Percentiles rank a stretch among this genome's conserved stretches.
Conservation (phyloP, 37 sponge, comb jelly and placozoan species). For the Cladorhizidae sp. region DNA sequence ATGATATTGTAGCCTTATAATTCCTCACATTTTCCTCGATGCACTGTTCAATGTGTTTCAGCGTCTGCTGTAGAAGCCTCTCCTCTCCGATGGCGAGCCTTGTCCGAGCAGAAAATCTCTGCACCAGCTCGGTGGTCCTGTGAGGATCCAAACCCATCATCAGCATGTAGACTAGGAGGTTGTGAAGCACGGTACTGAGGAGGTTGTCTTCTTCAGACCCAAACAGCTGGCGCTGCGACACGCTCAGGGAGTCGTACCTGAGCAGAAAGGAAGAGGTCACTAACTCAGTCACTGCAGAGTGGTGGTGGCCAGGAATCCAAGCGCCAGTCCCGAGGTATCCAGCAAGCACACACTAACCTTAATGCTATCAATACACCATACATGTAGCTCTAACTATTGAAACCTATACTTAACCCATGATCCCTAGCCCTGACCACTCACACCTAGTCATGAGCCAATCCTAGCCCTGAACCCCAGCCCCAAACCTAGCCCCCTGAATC, state of each 20-base stretch:
- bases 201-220: constrained; percentile 69
- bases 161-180: constrained; percentile 77
- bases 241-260: constrained; percentile 63
- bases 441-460: no score
- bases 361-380: no score
- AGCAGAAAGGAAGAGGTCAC: no score
- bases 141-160: constrained; percentile 43
- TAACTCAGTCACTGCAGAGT: not conserved
- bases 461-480: no score
- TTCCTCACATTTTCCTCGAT: constrained; percentile 12
- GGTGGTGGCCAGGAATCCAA: no score
- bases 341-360: no score
- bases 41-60: constrained; percentile 48
- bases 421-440: no score
- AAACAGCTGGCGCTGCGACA: constrained; percentile 25
- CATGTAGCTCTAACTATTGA: no score
- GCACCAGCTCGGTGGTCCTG: constrained; percentile 37
- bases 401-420: no score
- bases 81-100: constrained; percentile 66
- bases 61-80: constrained; percentile 59
- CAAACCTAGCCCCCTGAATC: no score
- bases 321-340: no score
- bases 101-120: constrained; percentile 56
- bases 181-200: constrained; percentile 55
- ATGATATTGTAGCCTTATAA: not conserved